Evolutionary conservation across 2,113 vertebrate species (phyloP).

Genomic region (Pseudolaguvia tuberculata): DNA sequence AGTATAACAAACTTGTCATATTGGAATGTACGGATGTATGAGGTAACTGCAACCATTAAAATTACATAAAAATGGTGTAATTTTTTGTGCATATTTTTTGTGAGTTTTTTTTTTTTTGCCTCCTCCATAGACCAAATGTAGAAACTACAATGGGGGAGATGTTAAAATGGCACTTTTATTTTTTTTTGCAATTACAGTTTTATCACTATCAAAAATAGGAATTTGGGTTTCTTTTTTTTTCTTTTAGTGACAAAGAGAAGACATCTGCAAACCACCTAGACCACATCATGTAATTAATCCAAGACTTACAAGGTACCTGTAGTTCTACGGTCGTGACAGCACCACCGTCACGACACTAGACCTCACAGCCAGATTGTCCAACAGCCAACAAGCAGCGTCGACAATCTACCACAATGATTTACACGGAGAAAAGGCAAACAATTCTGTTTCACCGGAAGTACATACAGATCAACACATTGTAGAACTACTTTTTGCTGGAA

Average conservation of each 20-base stretch:
- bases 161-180: constrained; percentile 86
- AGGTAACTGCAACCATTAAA: constrained; percentile 95
- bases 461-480: constrained; percentile 62
- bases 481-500: constrained; percentile 57
- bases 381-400: constrained; percentile 45
- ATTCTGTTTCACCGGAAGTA: constrained; percentile 71
- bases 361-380: constrained; percentile 56
- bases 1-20: constrained; percentile 87
- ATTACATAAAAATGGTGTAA: constrained; percentile 91
- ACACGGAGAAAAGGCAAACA: constrained; percentile 65
- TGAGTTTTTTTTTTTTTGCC: constrained; percentile 61
- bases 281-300: constrained; percentile 70
- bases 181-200: constrained; percentile 60
- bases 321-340: constrained; percentile 55
- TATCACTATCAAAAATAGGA: constrained; percentile 89
- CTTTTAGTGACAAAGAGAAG: constrained; percentile 83
- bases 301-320: constrained; percentile 68
- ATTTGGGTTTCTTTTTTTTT: constrained; percentile 70
- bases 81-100: constrained; percentile 74
- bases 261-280: constrained; percentile 66
- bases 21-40: constrained; percentile 99
- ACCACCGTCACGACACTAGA: constrained; percentile 60
- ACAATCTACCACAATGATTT: constrained; percentile 61
- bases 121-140: constrained; percentile 66
- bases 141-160: constrained; percentile 68